phyloP scores from a whole-genome alignment of 1,140 invertebrate genomes.

The Brachionus sp. region DNA sequence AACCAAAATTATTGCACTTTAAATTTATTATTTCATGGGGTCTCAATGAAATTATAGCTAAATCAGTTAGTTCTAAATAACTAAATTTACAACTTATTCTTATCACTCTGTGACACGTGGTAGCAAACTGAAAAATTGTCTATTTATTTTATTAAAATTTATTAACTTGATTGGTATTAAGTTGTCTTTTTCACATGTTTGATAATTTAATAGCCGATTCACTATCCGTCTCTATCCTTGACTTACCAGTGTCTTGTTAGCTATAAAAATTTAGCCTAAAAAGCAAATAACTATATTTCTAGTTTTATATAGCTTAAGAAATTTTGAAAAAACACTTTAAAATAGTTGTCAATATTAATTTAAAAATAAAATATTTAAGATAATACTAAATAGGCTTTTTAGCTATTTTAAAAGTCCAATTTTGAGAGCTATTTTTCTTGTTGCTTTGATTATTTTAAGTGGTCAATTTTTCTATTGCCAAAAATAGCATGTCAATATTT shows the following conservation, averaged over 20 bases:
- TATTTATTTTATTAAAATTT: too few species aligned
- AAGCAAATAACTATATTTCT: neutral
- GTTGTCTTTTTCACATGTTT: neutral
- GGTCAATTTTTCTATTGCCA: neutral
- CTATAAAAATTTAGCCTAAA: neutral
- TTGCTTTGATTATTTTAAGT: neutral
- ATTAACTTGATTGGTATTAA: neutral
- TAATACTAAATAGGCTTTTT: neutral
- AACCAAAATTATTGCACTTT: neutral
- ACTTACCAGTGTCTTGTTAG: neutral
- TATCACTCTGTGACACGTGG: too few species aligned
- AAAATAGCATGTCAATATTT: neutral
- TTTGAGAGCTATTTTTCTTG: neutral
- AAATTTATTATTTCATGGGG: neutral
- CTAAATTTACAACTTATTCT: neutral
- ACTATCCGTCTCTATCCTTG: neutral
- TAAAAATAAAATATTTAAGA: neutral
- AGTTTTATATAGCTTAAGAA: neutral
- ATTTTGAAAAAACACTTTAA: neutral
- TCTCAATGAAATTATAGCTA: neutral
- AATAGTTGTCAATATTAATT: constrained; percentile 4
- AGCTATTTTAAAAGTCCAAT: neutral
- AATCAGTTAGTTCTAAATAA: neutral
- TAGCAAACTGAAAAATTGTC: too few species aligned
- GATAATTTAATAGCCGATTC: neutral